A percentile compares a stretch with the other conserved stretches of the same genome.
phyloP scores from a whole-genome alignment of 1,140 invertebrate species.

The Ctenoplectra terminalis region DNA sequence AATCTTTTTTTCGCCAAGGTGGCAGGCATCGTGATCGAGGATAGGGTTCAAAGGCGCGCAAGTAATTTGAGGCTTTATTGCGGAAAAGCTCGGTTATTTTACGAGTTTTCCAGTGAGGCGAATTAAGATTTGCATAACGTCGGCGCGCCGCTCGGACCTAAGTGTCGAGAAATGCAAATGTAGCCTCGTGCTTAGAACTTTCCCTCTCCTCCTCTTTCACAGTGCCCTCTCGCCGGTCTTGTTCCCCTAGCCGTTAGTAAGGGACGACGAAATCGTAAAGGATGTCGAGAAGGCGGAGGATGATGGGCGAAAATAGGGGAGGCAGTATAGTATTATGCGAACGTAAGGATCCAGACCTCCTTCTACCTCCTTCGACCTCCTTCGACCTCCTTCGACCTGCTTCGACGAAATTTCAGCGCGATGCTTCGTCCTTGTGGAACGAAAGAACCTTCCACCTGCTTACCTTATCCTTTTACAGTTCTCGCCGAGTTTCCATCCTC shows the following conservation, averaged over 20 bases:
- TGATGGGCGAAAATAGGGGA: slow-evolving; percentile 2
- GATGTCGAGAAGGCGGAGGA: neutral
- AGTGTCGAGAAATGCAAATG: slow-evolving; percentile 72
- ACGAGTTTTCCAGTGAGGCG: slow-evolving; percentile 63
- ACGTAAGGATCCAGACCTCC: neutral
- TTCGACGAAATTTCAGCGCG: slow-evolving; percentile 17
- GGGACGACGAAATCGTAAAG: slow-evolving; percentile 10
- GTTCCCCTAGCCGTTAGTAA: neutral
- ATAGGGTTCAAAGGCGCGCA: slow-evolving; percentile 29
- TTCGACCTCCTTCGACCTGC: neutral
- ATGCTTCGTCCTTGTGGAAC: neutral
- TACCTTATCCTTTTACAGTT: neutral
- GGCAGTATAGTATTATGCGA: neutral
- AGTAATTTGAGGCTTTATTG: slow-evolving; percentile 64
- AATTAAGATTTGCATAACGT: slow-evolving; percentile 75
- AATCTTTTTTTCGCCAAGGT: neutral
- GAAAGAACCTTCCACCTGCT: neutral
- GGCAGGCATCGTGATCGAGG: too few species aligned
- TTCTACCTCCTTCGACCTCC: neutral
- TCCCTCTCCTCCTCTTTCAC: neutral
- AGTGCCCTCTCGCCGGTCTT: neutral
- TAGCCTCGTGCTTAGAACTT: slow-evolving; percentile 39
- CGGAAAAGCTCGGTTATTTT: slow-evolving; percentile 68
- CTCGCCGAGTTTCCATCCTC: neutral
- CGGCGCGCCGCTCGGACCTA: slow-evolving; percentile 57